Evolutionary conservation across 2,113 vertebrate species (phyloP).

Genomic region (Pogonocichla stellata): DNA sequence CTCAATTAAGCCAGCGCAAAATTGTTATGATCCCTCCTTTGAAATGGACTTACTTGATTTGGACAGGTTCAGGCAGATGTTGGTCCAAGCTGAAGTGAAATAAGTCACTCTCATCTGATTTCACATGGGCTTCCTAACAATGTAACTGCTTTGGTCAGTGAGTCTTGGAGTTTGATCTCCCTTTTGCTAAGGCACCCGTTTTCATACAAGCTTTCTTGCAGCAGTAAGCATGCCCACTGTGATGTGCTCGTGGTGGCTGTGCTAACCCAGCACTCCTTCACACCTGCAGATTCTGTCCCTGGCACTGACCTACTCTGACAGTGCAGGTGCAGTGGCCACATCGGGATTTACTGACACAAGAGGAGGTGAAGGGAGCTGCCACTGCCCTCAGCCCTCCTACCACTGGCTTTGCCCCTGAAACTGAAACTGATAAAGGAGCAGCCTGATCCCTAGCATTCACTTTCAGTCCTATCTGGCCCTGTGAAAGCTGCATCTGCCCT

Average conservation of each 20-base stretch:
- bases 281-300: background rate
- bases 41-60: background rate
- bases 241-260: background rate
- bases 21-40: background rate
- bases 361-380: background rate
- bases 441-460: background rate
- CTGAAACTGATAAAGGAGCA: background rate
- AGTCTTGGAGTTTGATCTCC: background rate
- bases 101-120: background rate
- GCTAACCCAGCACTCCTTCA: background rate
- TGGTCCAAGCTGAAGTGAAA: background rate
- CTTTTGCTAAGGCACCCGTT: background rate
- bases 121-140: accelerated
- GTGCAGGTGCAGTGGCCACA: background rate
- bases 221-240: background rate
- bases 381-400: background rate
- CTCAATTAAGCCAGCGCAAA: background rate
- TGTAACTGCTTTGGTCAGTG: background rate
- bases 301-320: background rate
- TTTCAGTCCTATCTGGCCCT: background rate
- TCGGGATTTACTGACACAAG: accelerated
- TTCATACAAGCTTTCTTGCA: background rate
- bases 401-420: accelerated
- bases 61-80: background rate
- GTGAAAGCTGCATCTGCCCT: background rate